Evolutionary conservation across 2,888 invertebrate species (phyloP), one percentile per base, ranked within the genome.

Genomic region (Creontiades dilutus): DNA sequence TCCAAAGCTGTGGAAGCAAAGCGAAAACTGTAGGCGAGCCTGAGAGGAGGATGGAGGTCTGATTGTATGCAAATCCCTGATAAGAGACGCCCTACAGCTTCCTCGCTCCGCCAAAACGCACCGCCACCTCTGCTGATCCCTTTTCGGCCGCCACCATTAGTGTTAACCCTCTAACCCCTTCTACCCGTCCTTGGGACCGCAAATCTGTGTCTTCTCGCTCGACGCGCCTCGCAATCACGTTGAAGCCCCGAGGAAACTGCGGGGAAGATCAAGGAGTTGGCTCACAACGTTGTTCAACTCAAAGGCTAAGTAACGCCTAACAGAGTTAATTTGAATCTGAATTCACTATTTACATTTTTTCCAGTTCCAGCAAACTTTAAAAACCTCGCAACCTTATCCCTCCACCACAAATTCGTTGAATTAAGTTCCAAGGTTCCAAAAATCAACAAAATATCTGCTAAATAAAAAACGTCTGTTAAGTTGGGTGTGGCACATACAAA

Each of bases 21-120:
- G 82, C 82, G 82, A 48, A 37, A 28, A n/a, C 37, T 28, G 80
- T 37, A 28, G 28, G n/a, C 80, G 52, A 80, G n/a, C 52, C 19
- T 55, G 46, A 11, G 52, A 82, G 52, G 52, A 82, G 82, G 82
- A 82, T 82, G 52, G 82, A 55, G 47, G 28, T 85, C 85, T 57
- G 85, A 85, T 85, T 85, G 85, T 85, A 85, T 85, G 85, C 85
- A 57, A 85, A 85, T 85, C 61, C 55, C 61, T 85, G 85, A 85
- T 85, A 85, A 85, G 85, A 14, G 55, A 23, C 55, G 57, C 82
- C n/a, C 47, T 48, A 19, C 81, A n/a, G 23, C 52, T 27, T 52
- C 52, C 23, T 11, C 46, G 14, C 48, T 23, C 23, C 19, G 19
- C 75, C 75, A 52, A 1, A 5, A 75, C 28, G 13, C 16, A 75